phyloP scores from a whole-genome alignment of 2,888 invertebrate genomes.

The Muschampia plurimacula region DNA sequence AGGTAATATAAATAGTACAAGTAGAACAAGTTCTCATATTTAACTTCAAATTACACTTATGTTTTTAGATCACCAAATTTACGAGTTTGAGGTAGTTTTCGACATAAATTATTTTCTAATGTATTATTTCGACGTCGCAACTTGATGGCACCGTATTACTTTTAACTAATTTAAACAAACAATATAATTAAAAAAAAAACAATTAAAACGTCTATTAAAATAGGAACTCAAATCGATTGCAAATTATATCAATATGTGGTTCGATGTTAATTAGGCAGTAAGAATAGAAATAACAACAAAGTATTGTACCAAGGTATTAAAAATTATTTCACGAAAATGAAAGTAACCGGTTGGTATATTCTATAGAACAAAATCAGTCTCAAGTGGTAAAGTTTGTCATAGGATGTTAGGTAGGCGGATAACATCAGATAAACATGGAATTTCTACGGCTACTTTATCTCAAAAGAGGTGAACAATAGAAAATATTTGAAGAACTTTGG shows the following conservation, averaged over 20 bases:
- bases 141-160: slow-evolving; percentile 54
- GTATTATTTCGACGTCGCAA: slow-evolving; percentile 26
- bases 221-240: slow-evolving; percentile 84
- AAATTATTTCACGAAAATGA: slow-evolving; percentile 4
- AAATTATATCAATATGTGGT: slow-evolving; percentile 31
- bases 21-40: slow-evolving; percentile 58
- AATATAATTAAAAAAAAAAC: slow-evolving; percentile 51
- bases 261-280: neutral
- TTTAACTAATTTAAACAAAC: slow-evolving; percentile 65
- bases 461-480: slow-evolving; percentile 66
- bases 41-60: slow-evolving; percentile 49
- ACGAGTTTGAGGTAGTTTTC: slow-evolving; percentile 73
- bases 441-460: slow-evolving; percentile 56
- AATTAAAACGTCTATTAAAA: slow-evolving; percentile 68
- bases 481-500: slow-evolving; percentile 79
- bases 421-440: slow-evolving; percentile 42
- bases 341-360: neutral
- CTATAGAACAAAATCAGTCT: slow-evolving; percentile 65
- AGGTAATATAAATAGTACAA: slow-evolving; percentile 73
- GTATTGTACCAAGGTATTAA: neutral
- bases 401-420: slow-evolving; percentile 50
- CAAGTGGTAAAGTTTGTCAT: slow-evolving; percentile 57
- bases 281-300: slow-evolving; percentile 1
- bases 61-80: slow-evolving; percentile 59
- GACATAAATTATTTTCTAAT: slow-evolving; percentile 25